Percentiles rank a stretch among this genome's conserved stretches.
phyloP scores from a whole-genome alignment of 1,140 invertebrate species.

The Batillaria attramentaria region DNA sequence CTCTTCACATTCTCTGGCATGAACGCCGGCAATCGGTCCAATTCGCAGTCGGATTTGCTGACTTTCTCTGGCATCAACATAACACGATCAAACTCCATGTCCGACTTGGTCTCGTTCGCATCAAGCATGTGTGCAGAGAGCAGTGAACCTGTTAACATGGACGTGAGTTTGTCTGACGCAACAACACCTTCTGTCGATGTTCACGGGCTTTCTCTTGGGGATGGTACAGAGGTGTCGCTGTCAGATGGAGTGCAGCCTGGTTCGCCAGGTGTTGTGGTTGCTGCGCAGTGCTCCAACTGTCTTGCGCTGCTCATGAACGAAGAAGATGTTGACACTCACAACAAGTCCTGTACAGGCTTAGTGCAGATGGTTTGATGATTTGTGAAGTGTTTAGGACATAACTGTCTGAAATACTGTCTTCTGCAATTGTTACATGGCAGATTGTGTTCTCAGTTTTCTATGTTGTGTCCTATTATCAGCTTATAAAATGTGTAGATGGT shows the following conservation, averaged over 20 bases:
- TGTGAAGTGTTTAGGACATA: too few relatives aligned
- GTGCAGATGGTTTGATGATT: slow-evolving; percentile 11
- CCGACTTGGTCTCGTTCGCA: slow-evolving; percentile 26
- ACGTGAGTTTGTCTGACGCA: slow-evolving; percentile 20
- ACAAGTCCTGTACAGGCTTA: slow-evolving; percentile 1
- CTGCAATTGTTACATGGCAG: too few relatives aligned
- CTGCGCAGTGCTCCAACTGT: slow-evolving; percentile 24
- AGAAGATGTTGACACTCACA: slow-evolving; percentile 19
- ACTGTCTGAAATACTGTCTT: too few relatives aligned
- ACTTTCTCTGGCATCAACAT: slow-evolving; percentile 27
- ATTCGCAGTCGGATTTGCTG: slow-evolving; percentile 24
- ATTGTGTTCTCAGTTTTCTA: too few relatives aligned
- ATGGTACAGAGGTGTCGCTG: slow-evolving; percentile 16
- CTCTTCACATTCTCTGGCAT: slow-evolving; percentile 28
- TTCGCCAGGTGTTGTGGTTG: slow-evolving; percentile 10
- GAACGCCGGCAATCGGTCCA: slow-evolving; percentile 19
- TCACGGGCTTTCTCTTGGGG: slow-evolving; percentile 11
- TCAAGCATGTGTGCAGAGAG: slow-evolving; percentile 19
- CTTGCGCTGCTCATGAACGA: slow-evolving; percentile 18
- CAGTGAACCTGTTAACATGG: slow-evolving; percentile 14
- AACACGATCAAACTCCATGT: slow-evolving; percentile 30
- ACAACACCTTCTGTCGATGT: slow-evolving; percentile 11
- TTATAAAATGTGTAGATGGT: too few relatives aligned
- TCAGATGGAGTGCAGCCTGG: not conserved
- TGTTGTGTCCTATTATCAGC: too few relatives aligned